Evolutionary conservation across 2,113 vertebrate species (phyloP).

Genomic region (Serilophus lunatus): DNA sequence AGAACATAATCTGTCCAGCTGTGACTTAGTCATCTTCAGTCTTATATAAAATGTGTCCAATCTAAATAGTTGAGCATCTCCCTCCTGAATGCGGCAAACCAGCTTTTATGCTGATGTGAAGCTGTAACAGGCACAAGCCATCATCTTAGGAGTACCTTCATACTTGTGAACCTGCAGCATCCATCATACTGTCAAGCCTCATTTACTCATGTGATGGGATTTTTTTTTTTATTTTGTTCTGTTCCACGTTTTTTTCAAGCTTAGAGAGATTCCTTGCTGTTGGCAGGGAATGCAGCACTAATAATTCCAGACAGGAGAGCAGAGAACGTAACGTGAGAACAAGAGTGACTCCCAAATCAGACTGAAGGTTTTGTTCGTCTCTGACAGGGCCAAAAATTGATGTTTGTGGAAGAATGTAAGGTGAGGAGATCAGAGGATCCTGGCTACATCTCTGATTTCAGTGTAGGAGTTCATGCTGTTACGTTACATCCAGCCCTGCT

Average conservation of each 20-base stretch:
- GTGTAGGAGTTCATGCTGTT: background rate
- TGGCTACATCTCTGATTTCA: background rate
- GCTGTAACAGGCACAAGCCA: background rate
- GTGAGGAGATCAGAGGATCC: conserved; percentile 15
- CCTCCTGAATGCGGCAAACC: conserved; percentile 44
- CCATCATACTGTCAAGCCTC: conserved; percentile 53
- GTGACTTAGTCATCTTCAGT: conserved; percentile 43
- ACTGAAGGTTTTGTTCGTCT: conserved; percentile 9
- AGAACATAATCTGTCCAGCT: conserved; percentile 51
- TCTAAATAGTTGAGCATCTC: conserved; percentile 48
- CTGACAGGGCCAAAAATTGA: conserved; percentile 14
- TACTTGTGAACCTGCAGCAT: conserved; percentile 51
- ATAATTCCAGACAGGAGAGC: background rate
- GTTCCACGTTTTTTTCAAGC: background rate
- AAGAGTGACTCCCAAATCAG: background rate
- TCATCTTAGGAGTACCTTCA: conserved; percentile 24
- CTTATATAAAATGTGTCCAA: background rate
- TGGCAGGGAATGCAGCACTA: background rate
- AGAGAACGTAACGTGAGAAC: background rate
- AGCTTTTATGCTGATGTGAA: conserved; percentile 3
- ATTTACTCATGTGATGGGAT: conserved; percentile 24
- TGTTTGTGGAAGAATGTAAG: background rate
- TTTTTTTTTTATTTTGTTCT: background rate
- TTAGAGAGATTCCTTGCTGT: conserved; percentile 18
- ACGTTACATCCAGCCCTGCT: background rate